phyloP scores from a whole-genome alignment of 2,113 vertebrate genomes.

The Myrmophylax atrothorax region DNA sequence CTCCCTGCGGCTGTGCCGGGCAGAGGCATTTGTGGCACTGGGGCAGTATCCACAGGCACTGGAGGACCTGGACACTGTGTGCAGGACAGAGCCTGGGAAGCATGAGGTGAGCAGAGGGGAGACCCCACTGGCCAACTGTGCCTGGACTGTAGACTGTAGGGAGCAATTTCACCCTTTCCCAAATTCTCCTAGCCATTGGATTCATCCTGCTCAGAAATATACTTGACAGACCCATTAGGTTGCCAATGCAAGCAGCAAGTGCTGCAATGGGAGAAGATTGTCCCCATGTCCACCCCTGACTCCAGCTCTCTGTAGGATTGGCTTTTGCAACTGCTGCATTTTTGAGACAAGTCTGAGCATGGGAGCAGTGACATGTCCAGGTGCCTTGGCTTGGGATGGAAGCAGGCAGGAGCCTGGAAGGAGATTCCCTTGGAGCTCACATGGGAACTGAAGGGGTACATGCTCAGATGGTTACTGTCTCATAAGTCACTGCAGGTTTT shows the following conservation, averaged over 20 bases:
- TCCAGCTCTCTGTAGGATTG: neutral
- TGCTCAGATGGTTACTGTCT: neutral
- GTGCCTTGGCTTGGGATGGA: neutral
- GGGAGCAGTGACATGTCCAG: accelerated
- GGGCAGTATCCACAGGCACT: slow-evolving; percentile 73
- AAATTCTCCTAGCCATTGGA: neutral
- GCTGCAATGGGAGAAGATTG: neutral
- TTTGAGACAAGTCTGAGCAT: neutral
- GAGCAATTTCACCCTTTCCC: neutral
- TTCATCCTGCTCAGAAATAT: neutral
- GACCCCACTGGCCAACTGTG: too few species aligned
- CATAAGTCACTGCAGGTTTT: neutral
- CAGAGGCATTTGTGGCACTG: slow-evolving; percentile 75
- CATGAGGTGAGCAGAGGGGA: slow-evolving; percentile 73
- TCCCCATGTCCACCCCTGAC: accelerated
- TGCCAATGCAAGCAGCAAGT: neutral
- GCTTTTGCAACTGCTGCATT: neutral
- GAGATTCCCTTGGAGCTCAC: neutral
- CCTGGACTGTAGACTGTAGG: neutral
- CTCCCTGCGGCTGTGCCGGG: slow-evolving; percentile 75
- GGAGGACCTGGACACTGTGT: slow-evolving; percentile 81
- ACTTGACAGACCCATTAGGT: neutral
- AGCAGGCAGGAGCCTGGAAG: neutral
- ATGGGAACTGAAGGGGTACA: neutral
- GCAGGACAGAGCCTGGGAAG: slow-evolving; percentile 77